Evolutionary conservation across 2,113 vertebrate genomes (phyloP), one percentile per base, ranked within the genome.

Genomic region (Pterocles orientalis): DNA sequence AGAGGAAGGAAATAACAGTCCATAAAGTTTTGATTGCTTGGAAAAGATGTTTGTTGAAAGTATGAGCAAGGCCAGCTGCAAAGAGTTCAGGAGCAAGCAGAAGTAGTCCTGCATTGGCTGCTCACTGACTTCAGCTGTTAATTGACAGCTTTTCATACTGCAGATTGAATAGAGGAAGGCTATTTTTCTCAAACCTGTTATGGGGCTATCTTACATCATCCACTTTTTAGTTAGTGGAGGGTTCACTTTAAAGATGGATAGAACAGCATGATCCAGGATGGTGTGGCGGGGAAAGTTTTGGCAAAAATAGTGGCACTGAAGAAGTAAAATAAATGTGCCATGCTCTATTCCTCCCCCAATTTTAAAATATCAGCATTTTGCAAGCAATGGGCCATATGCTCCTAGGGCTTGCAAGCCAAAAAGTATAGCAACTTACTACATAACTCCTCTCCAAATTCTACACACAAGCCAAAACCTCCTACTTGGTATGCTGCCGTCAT

Each of bases 1-100:
- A 93, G 94, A 98, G 98, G 98, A 98, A 98, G 98, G 98, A 98
- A 98, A 95, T 94, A 77, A 70, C 95, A 96, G 97, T 86, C 84
- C 82, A 97, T 97, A 97, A 97, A 97, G 70, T 97, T 97, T 93
- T 95, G 91, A 97, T 97, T 96, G 94, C 93, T 96, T 97, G 93
- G 91, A 96, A 96, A 95, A 88, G 56, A 92, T 82, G 82, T 84
- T 96, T 95, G 94, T 93, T 94, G 83, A 82, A 96, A 85, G n/a
- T 69, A 92, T 77, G 88, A 94, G 62, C 83, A 94, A 94, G 94
- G 88, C 95, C 96, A 96, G 86, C 92, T 96, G 92, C 94, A 95
- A 72, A 94, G 78, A 92, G 64, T 72, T 96, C 80, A 86, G 78
- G 80, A 83, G 62, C 76, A 56, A 94, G 66, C 71, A 94, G 93